Evolutionary conservation across 2,888 invertebrate species (phyloP), one percentile per base, ranked within the genome.

Genomic region (Lymantria dispar): DNA sequence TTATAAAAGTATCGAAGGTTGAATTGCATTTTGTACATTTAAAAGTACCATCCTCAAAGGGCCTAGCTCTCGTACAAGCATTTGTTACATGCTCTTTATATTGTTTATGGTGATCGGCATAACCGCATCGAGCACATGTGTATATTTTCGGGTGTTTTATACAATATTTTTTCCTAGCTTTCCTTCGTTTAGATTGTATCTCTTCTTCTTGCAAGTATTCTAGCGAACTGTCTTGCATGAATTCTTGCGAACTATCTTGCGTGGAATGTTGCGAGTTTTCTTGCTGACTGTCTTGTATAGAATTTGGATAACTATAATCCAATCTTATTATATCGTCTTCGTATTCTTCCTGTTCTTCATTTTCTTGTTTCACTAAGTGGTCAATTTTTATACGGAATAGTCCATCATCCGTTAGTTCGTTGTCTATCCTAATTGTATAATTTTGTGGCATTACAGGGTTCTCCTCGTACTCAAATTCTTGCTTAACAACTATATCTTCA

Each of bases 1-100:
- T 52, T 0, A 56, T 59, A 7, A 77, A 39, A 0, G 51, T 53
- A 0, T 0, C 0, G 13, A 53, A 80, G 0, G 0, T 14, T 0
- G 0, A 10, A 0, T 51, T 7, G 13, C 83, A 83, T 9, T 72
- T 69, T 0, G 72, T 55, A 15, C 83, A 83, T 0, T 8, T n/a
- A 13, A 45, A 49, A 0, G 0, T 13, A 1, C 30, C 39, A 7
- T 33, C 29, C 11, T 37, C 11, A 36, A 40, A 14, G 7, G 8
- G 33, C 13, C 3, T 8, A 1, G 0, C n/a, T 8, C 12, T 8
- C 12, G 22, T 39, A 15, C 56, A 58, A 0, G 44, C n/a, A 1
- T 1, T 0, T 0, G 41, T 14, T 0, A 62, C 0, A 10, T 76
- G 76, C 0, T 38, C 3, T 8, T 9, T 58, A 2, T 63, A 76